Percentiles rank a stretch among this genome's conserved stretches.
phyloP scores from a whole-genome alignment of 2,113 vertebrate species.

The Planiliza haematocheilus region DNA sequence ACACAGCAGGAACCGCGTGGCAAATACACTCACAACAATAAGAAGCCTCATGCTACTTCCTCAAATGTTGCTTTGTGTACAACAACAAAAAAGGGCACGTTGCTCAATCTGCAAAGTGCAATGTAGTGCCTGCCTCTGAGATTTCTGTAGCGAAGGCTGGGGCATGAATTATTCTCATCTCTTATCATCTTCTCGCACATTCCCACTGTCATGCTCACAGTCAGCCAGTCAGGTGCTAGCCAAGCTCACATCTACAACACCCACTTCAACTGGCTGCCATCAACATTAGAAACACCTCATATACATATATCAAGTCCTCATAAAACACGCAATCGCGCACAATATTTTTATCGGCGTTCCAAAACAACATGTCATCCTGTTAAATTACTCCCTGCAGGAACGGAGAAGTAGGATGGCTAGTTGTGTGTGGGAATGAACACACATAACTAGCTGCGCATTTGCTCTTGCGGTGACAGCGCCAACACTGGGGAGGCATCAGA shows the following conservation, averaged over 20 bases:
- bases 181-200: conserved; percentile 46
- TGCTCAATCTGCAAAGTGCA: conserved; percentile 18
- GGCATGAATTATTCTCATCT: conserved; percentile 1
- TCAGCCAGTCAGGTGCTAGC: conserved; percentile 39
- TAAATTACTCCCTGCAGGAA: neutral
- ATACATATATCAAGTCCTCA: conserved; percentile 6
- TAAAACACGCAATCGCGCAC: conserved; percentile 10
- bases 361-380: conserved; percentile 24
- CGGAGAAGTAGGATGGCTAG: conserved; percentile 4
- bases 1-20: conserved; percentile 60
- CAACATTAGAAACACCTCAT: conserved; percentile 34
- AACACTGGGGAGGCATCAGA: conserved; percentile 32
- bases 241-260: conserved; percentile 46
- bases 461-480: conserved; percentile 8
- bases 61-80: conserved; percentile 24
- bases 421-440: neutral
- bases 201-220: conserved; percentile 18
- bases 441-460: conserved; percentile 5
- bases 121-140: conserved; percentile 9
- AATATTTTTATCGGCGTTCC: conserved; percentile 19
- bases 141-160: conserved; percentile 24
- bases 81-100: conserved; percentile 2
- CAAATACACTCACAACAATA: conserved; percentile 26
- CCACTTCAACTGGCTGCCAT: conserved; percentile 51
- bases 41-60: conserved; percentile 47